Conservation (phyloP, 2,888 invertebrate genomes). For the Sphaeridia pumilis region DNA sequence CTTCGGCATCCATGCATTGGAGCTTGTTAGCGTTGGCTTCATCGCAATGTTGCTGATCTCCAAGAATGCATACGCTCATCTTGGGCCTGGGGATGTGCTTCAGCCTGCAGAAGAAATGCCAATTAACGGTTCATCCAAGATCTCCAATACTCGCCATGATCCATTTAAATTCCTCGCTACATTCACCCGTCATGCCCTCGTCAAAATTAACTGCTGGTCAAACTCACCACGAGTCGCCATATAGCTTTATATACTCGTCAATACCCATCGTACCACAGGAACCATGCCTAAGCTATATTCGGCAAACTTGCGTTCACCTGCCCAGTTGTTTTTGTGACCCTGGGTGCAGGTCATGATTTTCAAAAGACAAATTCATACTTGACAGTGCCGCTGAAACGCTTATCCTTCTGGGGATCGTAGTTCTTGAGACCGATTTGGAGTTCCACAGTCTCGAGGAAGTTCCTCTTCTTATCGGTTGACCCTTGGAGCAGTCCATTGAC, state of each 20-base stretch:
- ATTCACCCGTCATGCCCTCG: too few relatives aligned
- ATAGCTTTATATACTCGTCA: too few relatives aligned
- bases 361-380: slow-evolving; percentile 59
- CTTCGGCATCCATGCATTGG: slow-evolving; percentile 97
- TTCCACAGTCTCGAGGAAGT: slow-evolving; percentile 95
- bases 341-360: slow-evolving; percentile 83
- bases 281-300: slow-evolving; percentile 27
- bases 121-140: too few relatives aligned
- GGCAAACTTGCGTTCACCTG: slow-evolving; percentile 45
- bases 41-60: slow-evolving; percentile 99
- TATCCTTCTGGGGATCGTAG: slow-evolving; percentile 99
- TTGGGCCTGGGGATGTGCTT: slow-evolving; percentile 97
- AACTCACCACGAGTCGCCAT: too few relatives aligned
- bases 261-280: too few relatives aligned
- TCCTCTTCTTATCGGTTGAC: slow-evolving; percentile 68
- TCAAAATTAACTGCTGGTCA: too few relatives aligned
- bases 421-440: slow-evolving; percentile 99
- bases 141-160: too few relatives aligned
- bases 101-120: slow-evolving; percentile 68
- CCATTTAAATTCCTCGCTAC: too few relatives aligned
- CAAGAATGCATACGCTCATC: slow-evolving; percentile 96
- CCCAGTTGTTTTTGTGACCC: slow-evolving; percentile 96
- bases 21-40: slow-evolving; percentile 85
- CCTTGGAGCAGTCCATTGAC: slow-evolving; percentile 67
- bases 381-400: slow-evolving; percentile 99